Conservation (phyloP, 30 jellyfish, hydroid and myxozoan species). For the Pelagia noctiluca region DNA sequence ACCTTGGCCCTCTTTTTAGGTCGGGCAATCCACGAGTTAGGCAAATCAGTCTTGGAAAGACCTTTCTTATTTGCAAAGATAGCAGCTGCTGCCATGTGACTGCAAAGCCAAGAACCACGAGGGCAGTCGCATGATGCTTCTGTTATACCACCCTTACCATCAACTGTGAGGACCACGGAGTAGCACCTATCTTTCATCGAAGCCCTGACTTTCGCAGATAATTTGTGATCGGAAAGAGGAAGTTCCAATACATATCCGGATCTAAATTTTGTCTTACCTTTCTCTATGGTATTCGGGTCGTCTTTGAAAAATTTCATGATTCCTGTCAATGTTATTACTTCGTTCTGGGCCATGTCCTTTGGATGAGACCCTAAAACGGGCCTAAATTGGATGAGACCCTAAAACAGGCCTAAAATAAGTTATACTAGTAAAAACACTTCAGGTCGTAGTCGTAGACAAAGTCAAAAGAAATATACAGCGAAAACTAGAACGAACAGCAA, state of each 20-base stretch:
- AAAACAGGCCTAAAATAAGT: no score
- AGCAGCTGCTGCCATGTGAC: slow-evolving; percentile 56
- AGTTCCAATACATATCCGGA: not conserved
- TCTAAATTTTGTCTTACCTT: slow-evolving; percentile 17
- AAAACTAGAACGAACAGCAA: no score
- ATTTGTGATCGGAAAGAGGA: not conserved
- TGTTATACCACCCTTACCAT: slow-evolving; percentile 15
- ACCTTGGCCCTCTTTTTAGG: slow-evolving; percentile 4
- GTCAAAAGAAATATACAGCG: no score
- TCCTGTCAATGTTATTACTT: slow-evolving; percentile 3
- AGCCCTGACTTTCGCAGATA: slow-evolving; percentile 21
- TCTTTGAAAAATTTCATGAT: not conserved
- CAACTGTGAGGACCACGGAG: slow-evolving; percentile 1
- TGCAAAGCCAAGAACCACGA: slow-evolving; percentile 31
- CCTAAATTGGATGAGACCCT: no score
- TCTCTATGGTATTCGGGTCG: not conserved
- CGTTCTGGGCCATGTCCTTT: no score
- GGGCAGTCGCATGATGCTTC: slow-evolving; percentile 13
- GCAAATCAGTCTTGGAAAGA: slow-evolving; percentile 33
- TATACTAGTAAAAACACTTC: no score
- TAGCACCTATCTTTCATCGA: slow-evolving; percentile 36
- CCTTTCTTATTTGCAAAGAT: slow-evolving; percentile 35
- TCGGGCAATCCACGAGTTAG: slow-evolving; percentile 32
- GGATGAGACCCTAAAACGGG: no score
- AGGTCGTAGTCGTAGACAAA: no score